Percentiles rank a stretch among this genome's conserved stretches.
phyloP scores from a whole-genome alignment of 2,797 vertebrate genomes.

The Lutjanus campechanus region DNA sequence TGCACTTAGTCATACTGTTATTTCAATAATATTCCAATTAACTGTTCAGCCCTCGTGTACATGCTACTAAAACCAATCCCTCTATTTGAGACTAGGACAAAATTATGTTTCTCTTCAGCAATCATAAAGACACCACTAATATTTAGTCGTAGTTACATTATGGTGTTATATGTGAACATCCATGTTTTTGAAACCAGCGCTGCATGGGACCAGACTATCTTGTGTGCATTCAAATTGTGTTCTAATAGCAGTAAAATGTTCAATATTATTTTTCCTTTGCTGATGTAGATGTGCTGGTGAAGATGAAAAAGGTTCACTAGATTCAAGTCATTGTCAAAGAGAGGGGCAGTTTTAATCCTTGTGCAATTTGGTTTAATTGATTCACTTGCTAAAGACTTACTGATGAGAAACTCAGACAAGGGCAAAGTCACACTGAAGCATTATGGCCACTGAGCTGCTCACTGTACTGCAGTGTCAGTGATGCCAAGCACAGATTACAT shows the following conservation, averaged over 20 bases:
- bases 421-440: neutral
- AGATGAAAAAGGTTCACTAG: neutral
- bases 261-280: neutral
- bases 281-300: neutral
- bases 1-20: too few species aligned
- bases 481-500: constrained; percentile 4
- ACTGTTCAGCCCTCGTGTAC: too few species aligned
- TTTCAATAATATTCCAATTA: too few species aligned
- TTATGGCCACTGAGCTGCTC: neutral
- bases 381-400: constrained; percentile 30
- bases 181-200: neutral
- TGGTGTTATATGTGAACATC: neutral
- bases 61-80: neutral
- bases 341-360: neutral
- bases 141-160: neutral
- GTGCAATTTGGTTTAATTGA: constrained; percentile 60
- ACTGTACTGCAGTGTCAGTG: neutral
- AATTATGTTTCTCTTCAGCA: neutral
- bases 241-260: neutral
- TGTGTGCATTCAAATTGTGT: neutral
- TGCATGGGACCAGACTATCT: neutral
- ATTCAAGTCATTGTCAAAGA: neutral
- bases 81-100: neutral
- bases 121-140: neutral
- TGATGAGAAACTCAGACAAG: constrained; percentile 35